phyloP scores from a whole-genome alignment of 2,888 invertebrate genomes.

The Torymus auratus region DNA sequence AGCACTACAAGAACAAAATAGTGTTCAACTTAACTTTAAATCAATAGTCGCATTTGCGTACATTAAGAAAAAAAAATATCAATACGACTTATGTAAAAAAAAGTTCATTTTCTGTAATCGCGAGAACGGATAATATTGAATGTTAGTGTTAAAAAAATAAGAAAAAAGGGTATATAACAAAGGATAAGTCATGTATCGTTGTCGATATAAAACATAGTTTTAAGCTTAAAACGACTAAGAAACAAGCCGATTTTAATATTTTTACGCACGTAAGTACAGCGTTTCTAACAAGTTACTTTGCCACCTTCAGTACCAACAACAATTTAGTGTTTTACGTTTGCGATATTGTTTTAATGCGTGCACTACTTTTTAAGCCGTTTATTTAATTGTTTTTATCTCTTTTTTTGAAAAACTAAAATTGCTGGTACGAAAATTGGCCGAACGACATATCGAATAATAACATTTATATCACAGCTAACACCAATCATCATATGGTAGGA shows the following conservation, averaged over 20 bases:
- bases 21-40: conserved; percentile 63
- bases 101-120: too few relatives aligned
- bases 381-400: conserved; percentile 20
- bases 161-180: conserved; percentile 7
- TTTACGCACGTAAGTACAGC: conserved; percentile 57
- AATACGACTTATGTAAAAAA: too few relatives aligned
- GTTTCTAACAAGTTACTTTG: conserved; percentile 59
- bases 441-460: conserved; percentile 61
- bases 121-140: too few relatives aligned
- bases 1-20: conserved; percentile 54
- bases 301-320: conserved; percentile 63
- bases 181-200: conserved; percentile 5
- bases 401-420: conserved; percentile 27
- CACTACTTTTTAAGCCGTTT: conserved; percentile 29
- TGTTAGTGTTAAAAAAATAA: conserved; percentile 4
- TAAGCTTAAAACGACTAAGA: conserved; percentile 50
- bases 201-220: conserved; percentile 7
- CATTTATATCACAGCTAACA: conserved; percentile 72
- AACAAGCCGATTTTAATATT: conserved; percentile 36
- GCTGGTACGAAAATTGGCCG: conserved; percentile 63
- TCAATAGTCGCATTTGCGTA: conserved; percentile 23
- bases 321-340: conserved; percentile 1
- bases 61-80: too few relatives aligned
- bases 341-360: conserved; percentile 1
- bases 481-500: conserved; percentile 70